These are phyloP conservation scores for Sebastes matsubarae DNA, from an alignment of 2,797 vertebrate genomes.

Conservation along the genomic window DNA sequence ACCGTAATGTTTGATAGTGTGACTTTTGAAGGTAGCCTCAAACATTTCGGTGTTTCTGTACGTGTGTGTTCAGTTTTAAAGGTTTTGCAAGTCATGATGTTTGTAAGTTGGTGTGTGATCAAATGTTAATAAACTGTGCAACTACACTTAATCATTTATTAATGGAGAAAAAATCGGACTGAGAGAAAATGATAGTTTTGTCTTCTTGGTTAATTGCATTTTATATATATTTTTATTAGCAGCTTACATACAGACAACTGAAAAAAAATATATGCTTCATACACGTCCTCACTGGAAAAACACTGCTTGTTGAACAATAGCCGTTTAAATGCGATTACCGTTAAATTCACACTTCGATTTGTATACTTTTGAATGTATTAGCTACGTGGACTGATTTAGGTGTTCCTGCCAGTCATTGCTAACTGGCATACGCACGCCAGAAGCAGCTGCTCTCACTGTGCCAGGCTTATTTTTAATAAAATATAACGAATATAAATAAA, in stretches of 20 bases:
- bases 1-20: neutral
- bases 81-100: neutral
- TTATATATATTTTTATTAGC: neutral
- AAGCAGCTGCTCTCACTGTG: no score
- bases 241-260: neutral
- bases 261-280: neutral
- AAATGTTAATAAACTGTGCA: conserved; percentile 5
- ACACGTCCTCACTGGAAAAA: neutral
- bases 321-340: no score
- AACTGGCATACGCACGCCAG: no score
- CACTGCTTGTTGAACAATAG: neutral
- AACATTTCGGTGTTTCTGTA: neutral
- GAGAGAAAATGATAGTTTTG: neutral
- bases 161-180: neutral
- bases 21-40: neutral
- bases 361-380: neutral
- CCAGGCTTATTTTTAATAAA: no score
- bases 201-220: neutral
- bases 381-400: neutral
- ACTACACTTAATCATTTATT: neutral
- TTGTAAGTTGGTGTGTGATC: neutral
- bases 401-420: no score
- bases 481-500: neutral
- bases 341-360: neutral
- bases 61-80: neutral